Evolutionary conservation across 2,797 vertebrate genomes (phyloP).

Genomic region (Spondyliosoma cantharus): DNA sequence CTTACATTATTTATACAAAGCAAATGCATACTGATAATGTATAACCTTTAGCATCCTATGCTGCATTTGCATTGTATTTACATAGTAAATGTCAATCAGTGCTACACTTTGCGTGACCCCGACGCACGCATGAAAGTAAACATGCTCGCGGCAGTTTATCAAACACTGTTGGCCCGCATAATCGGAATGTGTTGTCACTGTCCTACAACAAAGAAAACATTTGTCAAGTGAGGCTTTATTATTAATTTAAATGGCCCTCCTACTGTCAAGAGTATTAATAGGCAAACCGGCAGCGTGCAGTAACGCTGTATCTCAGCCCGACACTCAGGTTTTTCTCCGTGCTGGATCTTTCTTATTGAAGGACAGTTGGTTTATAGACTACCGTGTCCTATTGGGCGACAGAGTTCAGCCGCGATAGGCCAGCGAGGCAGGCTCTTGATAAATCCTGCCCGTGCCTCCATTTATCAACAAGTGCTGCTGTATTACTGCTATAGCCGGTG

Average conservation of each 20-base stretch:
- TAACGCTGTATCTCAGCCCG: constrained; percentile 25
- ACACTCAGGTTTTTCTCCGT: constrained; percentile 22
- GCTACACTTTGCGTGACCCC: constrained; percentile 57
- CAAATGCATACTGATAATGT: constrained; percentile 60
- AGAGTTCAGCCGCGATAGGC: constrained; percentile 70
- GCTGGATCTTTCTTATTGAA: constrained; percentile 63
- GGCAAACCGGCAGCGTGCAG: constrained; percentile 26
- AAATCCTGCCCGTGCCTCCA: constrained; percentile 62
- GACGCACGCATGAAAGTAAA: constrained; percentile 43
- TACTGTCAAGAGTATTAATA: constrained; percentile 40
- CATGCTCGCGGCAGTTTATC: constrained; percentile 25
- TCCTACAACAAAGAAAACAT: constrained; percentile 34
- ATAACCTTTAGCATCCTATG: constrained; percentile 61
- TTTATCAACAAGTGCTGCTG: constrained; percentile 65
- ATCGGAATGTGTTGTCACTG: constrained; percentile 32
- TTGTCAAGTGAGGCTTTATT: constrained; percentile 23
- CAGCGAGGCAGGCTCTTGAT: constrained; percentile 57
- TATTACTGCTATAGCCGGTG: constrained; percentile 39
- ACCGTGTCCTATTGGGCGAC: constrained; percentile 33
- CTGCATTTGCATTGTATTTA: constrained; percentile 72
- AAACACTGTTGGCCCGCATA: constrained; percentile 24
- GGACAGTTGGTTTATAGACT: constrained; percentile 66
- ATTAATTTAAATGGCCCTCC: constrained; percentile 19
- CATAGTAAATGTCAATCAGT: constrained; percentile 68
- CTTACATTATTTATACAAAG: constrained; percentile 65